Evolutionary conservation across 2,113 vertebrate genomes (phyloP).

Genomic region (Tragulus kanchil): DNA sequence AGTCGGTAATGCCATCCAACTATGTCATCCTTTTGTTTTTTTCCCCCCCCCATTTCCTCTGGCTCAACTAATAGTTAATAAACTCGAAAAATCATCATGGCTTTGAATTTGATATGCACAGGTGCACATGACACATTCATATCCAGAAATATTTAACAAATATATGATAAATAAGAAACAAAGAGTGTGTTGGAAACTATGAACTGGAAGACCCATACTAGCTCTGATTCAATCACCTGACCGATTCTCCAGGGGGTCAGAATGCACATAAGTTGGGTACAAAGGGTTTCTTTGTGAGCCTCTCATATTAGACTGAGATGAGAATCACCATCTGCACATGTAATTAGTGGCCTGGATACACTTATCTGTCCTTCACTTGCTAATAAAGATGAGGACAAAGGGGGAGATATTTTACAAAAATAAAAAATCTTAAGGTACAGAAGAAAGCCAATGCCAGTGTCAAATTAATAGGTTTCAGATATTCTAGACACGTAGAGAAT

Average conservation of each 20-base stretch:
- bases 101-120: background rate
- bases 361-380: background rate
- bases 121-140: background rate
- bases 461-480: background rate
- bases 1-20: background rate
- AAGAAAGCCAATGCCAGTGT: background rate
- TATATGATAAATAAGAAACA: background rate
- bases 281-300: background rate
- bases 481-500: background rate
- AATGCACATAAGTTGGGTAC: background rate
- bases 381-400: background rate
- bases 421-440: background rate
- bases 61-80: too few species aligned
- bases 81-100: background rate
- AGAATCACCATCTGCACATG: background rate
- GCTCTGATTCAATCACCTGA: background rate
- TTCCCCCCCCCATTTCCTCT: background rate
- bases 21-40: background rate
- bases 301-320: background rate
- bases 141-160: background rate
- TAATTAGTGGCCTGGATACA: background rate
- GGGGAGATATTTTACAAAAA: background rate
- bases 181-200: background rate
- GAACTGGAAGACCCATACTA: background rate
- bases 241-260: background rate